phyloP scores from a whole-genome alignment of 2,113 vertebrate genomes.

The Urocitellus parryii region DNA sequence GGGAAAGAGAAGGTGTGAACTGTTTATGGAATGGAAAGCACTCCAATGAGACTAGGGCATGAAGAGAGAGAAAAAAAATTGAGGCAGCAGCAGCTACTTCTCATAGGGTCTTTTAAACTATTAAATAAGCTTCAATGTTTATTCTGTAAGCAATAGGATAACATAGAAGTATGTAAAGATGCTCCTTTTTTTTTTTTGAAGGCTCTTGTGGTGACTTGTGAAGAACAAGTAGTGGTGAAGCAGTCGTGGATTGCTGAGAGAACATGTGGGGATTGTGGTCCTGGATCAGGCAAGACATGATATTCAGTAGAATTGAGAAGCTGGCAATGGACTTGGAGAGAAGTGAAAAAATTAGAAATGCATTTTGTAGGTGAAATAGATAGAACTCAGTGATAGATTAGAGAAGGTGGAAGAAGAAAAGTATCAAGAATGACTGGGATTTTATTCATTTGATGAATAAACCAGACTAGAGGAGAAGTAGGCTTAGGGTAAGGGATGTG shows the following conservation, averaged over 20 bases:
- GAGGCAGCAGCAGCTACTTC: neutral
- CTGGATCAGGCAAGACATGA: neutral
- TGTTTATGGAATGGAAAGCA: neutral
- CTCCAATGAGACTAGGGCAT: neutral
- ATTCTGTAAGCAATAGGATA: neutral
- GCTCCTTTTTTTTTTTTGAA: neutral
- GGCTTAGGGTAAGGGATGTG: neutral
- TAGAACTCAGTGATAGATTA: neutral
- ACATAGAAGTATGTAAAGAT: neutral
- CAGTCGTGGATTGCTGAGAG: neutral
- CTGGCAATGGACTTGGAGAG: neutral
- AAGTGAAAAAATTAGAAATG: neutral
- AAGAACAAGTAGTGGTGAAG: neutral
- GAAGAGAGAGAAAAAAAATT: neutral
- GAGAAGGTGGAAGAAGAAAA: neutral
- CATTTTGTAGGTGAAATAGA: neutral
- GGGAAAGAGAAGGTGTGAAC: neutral
- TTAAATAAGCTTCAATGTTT: neutral
- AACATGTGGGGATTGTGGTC: neutral
- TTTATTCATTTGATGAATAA: neutral
- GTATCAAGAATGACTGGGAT: neutral
- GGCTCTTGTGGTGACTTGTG: neutral
- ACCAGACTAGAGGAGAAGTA: neutral
- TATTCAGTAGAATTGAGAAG: neutral
- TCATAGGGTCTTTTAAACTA: neutral